These are phyloP conservation scores for Notothenia rossii DNA, from an alignment of 2,113 vertebrate species.

Conservation along the genomic window DNA sequence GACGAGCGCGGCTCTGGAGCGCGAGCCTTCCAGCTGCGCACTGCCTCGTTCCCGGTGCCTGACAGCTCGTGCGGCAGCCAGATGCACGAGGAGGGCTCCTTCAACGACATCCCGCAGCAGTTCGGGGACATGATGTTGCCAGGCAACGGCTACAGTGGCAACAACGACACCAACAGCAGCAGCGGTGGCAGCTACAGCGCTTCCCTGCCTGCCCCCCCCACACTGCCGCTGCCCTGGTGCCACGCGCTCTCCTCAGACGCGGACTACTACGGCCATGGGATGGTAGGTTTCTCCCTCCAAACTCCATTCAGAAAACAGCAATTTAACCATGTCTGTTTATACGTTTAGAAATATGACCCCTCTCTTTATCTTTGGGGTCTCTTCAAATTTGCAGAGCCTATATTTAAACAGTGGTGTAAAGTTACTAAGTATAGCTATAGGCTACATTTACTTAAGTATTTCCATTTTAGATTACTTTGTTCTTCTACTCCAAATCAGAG, in stretches of 20 bases:
- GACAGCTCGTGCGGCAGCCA: constrained; percentile 81
- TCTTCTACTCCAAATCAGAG: too few relatives aligned
- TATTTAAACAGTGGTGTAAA: too few relatives aligned
- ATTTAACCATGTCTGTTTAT: not conserved
- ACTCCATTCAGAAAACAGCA: not conserved
- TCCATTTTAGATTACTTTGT: too few relatives aligned
- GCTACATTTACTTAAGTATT: too few relatives aligned
- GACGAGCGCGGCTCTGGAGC: constrained; percentile 59
- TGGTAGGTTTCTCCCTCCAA: constrained; percentile 82
- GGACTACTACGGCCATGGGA: constrained; percentile 84
- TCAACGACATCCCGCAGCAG: constrained; percentile 82
- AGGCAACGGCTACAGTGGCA: constrained; percentile 61
- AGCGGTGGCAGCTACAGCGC: constrained; percentile 37
- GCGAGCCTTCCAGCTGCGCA: constrained; percentile 76
- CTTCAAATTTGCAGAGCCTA: not conserved
- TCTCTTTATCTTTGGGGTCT: not conserved
- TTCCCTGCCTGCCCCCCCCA: constrained; percentile 59
- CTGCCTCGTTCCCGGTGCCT: constrained; percentile 63
- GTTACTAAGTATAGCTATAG: too few relatives aligned
- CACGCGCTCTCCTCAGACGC: constrained; percentile 83
- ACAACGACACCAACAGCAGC: constrained; percentile 26
- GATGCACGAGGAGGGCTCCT: constrained; percentile 71
- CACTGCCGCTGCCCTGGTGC: constrained; percentile 68
- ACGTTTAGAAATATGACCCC: not conserved
- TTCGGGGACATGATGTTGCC: constrained; percentile 84